Conservation (phyloP, 2,113 vertebrate species). For the Oreochromis aureus region DNA sequence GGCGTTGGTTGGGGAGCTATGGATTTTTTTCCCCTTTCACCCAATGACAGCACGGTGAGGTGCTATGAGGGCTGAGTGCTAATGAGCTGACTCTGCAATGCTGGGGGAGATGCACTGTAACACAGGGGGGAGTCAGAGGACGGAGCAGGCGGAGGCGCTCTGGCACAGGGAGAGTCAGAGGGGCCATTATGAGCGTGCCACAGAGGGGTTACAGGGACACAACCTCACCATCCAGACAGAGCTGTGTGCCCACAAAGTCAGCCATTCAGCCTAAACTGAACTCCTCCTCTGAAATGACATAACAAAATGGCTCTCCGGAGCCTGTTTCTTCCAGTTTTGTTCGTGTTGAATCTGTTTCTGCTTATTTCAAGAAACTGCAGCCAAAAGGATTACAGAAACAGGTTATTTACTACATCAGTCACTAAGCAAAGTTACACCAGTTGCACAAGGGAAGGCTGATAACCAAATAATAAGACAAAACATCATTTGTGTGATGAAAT, state of each 20-base stretch:
- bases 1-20: conserved; percentile 82
- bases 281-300: conserved; percentile 17
- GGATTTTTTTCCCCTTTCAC: conserved; percentile 75
- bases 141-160: conserved; percentile 27
- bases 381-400: neutral
- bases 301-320: neutral
- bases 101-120: conserved; percentile 81
- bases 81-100: conserved; percentile 98
- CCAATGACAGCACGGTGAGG: conserved; percentile 91
- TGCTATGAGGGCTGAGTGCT: conserved; percentile 97
- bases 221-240: neutral
- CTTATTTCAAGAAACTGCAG: neutral
- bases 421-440: neutral
- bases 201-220: conserved; percentile 23
- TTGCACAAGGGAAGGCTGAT: neutral
- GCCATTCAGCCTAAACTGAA: neutral
- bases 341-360: neutral
- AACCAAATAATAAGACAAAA: neutral
- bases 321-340: neutral
- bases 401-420: neutral
- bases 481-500: neutral
- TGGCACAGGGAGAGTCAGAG: conserved; percentile 25
- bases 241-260: neutral
- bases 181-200: conserved; percentile 46
- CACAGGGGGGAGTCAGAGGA: conserved; percentile 80